Conservation (phyloP, 2,797 vertebrate species). For the Pristis pectinata region DNA sequence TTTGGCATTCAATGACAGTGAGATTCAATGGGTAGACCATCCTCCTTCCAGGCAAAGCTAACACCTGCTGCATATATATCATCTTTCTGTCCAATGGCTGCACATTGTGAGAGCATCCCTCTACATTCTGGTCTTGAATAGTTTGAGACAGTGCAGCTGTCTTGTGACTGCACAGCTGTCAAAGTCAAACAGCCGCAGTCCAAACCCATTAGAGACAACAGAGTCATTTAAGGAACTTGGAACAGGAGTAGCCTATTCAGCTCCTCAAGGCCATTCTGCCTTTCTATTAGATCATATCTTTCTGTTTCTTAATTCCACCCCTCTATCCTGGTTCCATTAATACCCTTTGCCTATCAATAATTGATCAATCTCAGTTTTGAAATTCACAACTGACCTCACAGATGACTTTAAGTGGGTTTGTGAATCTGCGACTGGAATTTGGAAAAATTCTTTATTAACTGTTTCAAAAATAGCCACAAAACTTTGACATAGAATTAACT, state of each 20-base stretch:
- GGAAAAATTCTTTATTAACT: not conserved
- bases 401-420: not conserved
- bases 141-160: not conserved
- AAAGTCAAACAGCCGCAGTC: not conserved
- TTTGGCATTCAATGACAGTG: not conserved
- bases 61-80: not conserved
- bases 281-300: not conserved
- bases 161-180: not conserved
- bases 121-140: not conserved
- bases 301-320: not conserved
- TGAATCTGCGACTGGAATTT: not conserved
- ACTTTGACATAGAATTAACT: no score
- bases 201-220: not conserved
- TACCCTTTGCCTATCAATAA: not conserved
- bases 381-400: not conserved
- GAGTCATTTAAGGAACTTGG: not conserved
- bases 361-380: not conserved
- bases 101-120: no score
- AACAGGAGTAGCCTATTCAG: not conserved
- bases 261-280: not conserved
- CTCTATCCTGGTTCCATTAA: not conserved
- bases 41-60: not conserved
- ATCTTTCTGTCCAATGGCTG: not conserved
- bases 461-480: no score
- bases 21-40: not conserved